Base-by-base conservation (phyloP, 1,140 invertebrate genomes). In the Camponotus floridanus region DNA sequence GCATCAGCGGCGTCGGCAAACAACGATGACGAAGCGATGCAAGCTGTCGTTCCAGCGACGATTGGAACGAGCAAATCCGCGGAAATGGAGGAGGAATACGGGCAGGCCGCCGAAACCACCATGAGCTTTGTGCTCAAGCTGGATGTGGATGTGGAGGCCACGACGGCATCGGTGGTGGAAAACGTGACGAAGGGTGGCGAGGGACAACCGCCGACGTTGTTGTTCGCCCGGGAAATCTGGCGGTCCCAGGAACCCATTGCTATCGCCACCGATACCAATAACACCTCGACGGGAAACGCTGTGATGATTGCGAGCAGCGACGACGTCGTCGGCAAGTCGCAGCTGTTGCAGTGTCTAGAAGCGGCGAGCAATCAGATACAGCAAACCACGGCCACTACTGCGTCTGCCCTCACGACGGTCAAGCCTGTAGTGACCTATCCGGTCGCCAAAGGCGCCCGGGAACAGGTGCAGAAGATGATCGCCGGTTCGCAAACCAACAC, bases 111-210 rank as follows among this genome's bases (percentile, higher is more conserved):
- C 64, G 92, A 93, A 74, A 76, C 94, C 91, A 89, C 94, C 92
- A 92, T 94, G 92, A 94, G 90, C 79, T 93, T 94, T 61, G 90
- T 94, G 15, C 76, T 94, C 5, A 92, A 94, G 57, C 67, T 94
- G 74, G 92, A 92, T 42, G 74, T 94, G 73, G 92, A 92, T 36
- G 74, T 88, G 0, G 91, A 89, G 7, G 78, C 84, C 11, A 21
- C 89, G 26, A 9, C 73, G 3, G 83, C 78, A 18, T 9, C 88
- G 42, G 15, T 73, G 3, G 36, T 55, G n/a, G 89, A 92, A 51
- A 92, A 85, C 70, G 65, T 39, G 7, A 57, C 48, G 33, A 76
- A 87, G 39, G 83, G 59, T 21, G 33, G 8, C 48, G 55, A 42
- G 1, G 59, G n/a, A 11, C 76, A 65, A 48, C 26, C 59, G n/a